Base-by-base conservation (phyloP, 2,888 invertebrate species). In the Heliothis peltigera region DNA sequence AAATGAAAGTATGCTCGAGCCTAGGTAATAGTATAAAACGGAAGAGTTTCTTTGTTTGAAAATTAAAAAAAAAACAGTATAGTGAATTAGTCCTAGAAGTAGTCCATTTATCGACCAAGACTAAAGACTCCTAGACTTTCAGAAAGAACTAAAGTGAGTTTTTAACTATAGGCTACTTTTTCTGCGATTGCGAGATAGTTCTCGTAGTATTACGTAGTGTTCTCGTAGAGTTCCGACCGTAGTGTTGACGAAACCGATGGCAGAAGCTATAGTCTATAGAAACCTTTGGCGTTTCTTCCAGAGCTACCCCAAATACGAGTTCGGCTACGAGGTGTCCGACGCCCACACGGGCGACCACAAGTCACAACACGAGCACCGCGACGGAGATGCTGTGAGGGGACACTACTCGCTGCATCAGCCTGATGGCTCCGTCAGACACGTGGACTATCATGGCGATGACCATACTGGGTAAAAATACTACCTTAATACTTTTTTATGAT, bases 281-380 rank as follows among this genome's bases (percentile, higher is more conserved):
- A 35, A 15, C 3, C 15, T 15, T 15, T 15, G 12, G 1, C 18
- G n/a, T 32, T n/a, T 17, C 18, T 58, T 56, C 7, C 75, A 87
- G 87, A 64, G 82, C 4, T 77, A 82, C 28, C 86, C 85, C 0
- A 87, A 87, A 47, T 87, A 85, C 59, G 84, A 87, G 56, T 87
- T 80, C 55, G 83, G 82, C 4, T 87, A 87, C 67, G 84, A 85
- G 42, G 70, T 87, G 32, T 82, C 84, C 28, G 95, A 95, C 77
- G 86, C 89, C 6, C 95, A 95, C 83, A 95, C 95, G 19, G 94
- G 95, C 17, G 95, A 95, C 84, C 87, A 91, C 79, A 95, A 95
- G 82, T 86, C 88, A 17, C 94, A 95, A 79, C 91, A 93, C 64
- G 95, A 95, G 80, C 79, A 83, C 32, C 89, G 93, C 42, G 91